Conservation (phyloP, 2,113 vertebrate species). For the Mixornis gularis region DNA sequence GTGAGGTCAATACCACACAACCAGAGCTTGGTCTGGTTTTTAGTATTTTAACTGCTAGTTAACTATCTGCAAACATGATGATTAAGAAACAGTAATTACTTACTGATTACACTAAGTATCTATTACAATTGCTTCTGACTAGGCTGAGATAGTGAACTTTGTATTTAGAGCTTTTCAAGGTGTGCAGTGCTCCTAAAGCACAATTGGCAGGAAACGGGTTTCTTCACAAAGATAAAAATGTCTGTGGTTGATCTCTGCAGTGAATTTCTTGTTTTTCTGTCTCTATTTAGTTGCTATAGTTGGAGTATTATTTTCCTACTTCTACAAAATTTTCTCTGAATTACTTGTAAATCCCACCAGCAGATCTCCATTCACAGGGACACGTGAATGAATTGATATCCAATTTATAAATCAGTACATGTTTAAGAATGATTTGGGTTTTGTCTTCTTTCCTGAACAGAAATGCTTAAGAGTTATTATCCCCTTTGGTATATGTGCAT, state of each 20-base stretch:
- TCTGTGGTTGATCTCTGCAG: background rate
- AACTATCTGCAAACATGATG: background rate
- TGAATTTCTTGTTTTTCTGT: background rate
- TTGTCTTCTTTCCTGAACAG: background rate
- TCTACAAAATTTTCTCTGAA: background rate
- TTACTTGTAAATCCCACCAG: background rate
- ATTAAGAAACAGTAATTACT: background rate
- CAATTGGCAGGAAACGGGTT: background rate
- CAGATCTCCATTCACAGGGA: background rate
- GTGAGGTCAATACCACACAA: background rate
- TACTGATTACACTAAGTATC: conserved; percentile 16
- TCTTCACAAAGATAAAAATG: conserved; percentile 31
- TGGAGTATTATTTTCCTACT: background rate
- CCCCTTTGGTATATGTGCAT: background rate
- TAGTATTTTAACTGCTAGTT: background rate
- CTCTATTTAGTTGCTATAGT: background rate
- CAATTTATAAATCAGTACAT: background rate
- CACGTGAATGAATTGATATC: background rate
- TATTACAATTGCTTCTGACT: background rate
- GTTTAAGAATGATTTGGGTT: background rate
- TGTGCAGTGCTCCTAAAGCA: background rate
- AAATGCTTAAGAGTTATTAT: background rate
- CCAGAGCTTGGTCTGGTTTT: background rate
- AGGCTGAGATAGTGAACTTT: background rate
- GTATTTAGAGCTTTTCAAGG: conserved; percentile 13